Evolutionary conservation across 2,113 vertebrate genomes (phyloP), one percentile per base, ranked within the genome.

Genomic region (Lagopus leucura): DNA sequence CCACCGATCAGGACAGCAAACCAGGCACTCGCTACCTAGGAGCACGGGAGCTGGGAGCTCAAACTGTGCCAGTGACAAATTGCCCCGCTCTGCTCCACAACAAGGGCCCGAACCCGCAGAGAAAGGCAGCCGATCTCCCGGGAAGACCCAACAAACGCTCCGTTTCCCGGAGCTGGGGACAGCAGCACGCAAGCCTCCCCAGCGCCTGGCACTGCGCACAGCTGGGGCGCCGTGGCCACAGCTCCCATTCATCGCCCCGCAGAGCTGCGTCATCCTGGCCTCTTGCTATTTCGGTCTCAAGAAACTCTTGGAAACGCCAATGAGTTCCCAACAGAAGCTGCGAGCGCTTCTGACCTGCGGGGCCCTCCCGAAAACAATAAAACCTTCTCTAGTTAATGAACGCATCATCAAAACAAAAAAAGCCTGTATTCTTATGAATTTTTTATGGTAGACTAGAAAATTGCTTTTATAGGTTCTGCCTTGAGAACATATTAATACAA

Each of bases 281-380:
- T 90, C 47, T 55, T 19, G 48, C 97, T 95, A 94, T 96, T 97
- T 93, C 82, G 50, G 94, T 72, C 95, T 96, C 96, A 90, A 83
- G 95, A 63, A 79, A 64, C 89, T 77, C 20, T 89, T 80, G 34
- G 89, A 95, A 96, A 96, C 54, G 96, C 96, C 92, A 50, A 50
- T 16, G 67, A 91, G 90, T 75, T 95, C 92, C 92, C 79, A 78
- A 75, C 81, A 96, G 96, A 95, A 94, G 83, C 67, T 18, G 90
- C 34, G 16, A 84, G 92, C 18, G 91, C 95, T 63, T 83, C 60
- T 98, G 97, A 98, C 98, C 97, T 74, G 82, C n/a, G 18, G 90
- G 42, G 84, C 82, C 97, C 96, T 24, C 77, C 34, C 4, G 64
- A 81, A 95, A 95, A 97, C 97, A 97, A 96, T 82, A 86, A 89